These are phyloP conservation scores for Microplitis deprimator DNA, from an alignment of 2,888 invertebrate species.

Conservation along the genomic window DNA sequence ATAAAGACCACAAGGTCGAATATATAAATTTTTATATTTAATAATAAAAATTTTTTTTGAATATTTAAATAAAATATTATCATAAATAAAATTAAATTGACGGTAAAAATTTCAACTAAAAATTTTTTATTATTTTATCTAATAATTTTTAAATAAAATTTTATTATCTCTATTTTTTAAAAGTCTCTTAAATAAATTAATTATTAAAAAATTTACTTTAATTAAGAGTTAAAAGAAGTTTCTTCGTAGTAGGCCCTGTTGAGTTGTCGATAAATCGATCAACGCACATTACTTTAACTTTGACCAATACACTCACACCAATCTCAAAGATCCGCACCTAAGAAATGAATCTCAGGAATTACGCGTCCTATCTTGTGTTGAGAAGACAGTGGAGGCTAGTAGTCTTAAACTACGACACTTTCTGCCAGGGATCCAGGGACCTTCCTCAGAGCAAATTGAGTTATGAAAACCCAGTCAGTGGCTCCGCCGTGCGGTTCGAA, in stretches of 20 bases:
- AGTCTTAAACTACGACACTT: conserved; percentile 71
- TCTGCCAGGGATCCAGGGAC: conserved; percentile 74
- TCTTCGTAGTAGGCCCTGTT: conserved; percentile 16
- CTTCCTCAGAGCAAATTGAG: conserved; percentile 72
- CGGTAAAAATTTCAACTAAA: background rate
- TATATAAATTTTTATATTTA: background rate
- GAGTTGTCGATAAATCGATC: conserved; percentile 25
- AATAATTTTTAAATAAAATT: background rate
- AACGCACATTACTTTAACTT: conserved; percentile 61
- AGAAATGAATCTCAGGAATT: conserved; percentile 58
- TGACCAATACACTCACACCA: conserved; percentile 64
- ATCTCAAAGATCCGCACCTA: conserved; percentile 57
- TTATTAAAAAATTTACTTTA: background rate
- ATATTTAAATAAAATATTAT: background rate
- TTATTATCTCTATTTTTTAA: background rate
- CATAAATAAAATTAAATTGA: background rate
- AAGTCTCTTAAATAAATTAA: background rate
- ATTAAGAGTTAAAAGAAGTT: background rate
- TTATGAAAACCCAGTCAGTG: conserved; percentile 69
- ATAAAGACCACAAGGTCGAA: background rate
- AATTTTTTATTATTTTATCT: conserved; percentile 4
- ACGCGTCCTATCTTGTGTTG: conserved; percentile 53
- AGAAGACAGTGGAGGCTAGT: conserved; percentile 66
- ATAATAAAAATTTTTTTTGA: background rate
- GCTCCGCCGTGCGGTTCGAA: conserved; percentile 70